Conservation (phyloP, 2,113 vertebrate species). For the Herpailurus yagouaroundi region DNA sequence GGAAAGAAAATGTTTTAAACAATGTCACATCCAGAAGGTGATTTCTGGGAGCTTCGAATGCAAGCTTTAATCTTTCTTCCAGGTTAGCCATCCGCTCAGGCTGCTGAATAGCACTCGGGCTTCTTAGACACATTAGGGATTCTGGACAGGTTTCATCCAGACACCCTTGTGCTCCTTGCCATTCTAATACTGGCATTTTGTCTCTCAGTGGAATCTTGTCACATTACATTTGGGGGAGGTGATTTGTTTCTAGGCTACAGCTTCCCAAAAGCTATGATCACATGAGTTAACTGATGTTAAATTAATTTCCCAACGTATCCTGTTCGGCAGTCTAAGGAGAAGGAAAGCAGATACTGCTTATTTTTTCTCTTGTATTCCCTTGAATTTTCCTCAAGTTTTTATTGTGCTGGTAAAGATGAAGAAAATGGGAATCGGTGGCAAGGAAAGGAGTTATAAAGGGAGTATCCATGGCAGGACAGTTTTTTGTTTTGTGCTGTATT, state of each 20-base stretch:
- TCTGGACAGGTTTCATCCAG: conserved; percentile 39
- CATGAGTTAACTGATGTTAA: neutral
- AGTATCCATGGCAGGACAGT: neutral
- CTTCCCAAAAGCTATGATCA: conserved; percentile 50
- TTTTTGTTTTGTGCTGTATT: neutral
- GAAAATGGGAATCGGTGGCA: neutral
- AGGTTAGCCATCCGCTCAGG: neutral
- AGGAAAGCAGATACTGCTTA: neutral
- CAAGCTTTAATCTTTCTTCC: neutral
- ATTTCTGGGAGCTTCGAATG: neutral
- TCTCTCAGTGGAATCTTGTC: conserved; percentile 67
- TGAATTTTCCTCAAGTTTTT: conserved; percentile 39
- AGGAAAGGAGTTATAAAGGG: neutral
- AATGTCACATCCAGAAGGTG: neutral
- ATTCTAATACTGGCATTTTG: neutral
- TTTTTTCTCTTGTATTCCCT: neutral
- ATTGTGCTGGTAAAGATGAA: neutral
- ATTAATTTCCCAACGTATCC: conserved; percentile 39
- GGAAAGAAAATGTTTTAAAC: neutral
- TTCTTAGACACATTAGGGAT: conserved; percentile 26
- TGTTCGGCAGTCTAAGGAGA: conserved; percentile 7
- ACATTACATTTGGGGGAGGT: conserved; percentile 61
- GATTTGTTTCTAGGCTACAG: conserved; percentile 59
- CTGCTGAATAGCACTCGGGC: neutral
- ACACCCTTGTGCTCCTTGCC: neutral